Percentiles rank a stretch among this genome's conserved stretches.
Conservation (phyloP, 2,888 invertebrate genomes). For the Cataglyphis livida region DNA sequence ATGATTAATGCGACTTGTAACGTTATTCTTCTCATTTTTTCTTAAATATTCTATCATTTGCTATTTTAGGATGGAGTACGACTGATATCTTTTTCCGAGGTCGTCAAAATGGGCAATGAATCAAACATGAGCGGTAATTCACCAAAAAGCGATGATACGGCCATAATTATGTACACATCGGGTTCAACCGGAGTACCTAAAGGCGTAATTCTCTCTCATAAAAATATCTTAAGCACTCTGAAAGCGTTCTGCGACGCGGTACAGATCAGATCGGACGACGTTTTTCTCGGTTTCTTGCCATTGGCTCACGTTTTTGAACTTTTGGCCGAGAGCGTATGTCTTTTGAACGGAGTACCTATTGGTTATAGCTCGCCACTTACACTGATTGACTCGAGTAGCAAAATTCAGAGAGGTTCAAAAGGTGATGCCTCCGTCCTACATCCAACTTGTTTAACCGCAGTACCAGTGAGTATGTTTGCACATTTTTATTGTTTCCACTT, state of each 20-base stretch:
- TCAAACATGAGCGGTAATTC: constrained; percentile 84
- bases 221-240: constrained; percentile 93
- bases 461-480: constrained; percentile 90
- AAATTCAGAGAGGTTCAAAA: constrained; percentile 97
- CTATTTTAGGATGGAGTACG: constrained; percentile 87
- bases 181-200: constrained; percentile 98
- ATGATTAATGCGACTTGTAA: not conserved
- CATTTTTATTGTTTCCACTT: not conserved
- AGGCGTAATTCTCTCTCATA: constrained; percentile 94
- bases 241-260: constrained; percentile 93
- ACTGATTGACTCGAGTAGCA: constrained; percentile 96
- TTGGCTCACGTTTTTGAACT: constrained; percentile 99
- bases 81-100: constrained; percentile 91
- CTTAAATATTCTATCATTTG: not conserved
- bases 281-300: constrained; percentile 98
- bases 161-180: constrained; percentile 99
- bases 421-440: constrained; percentile 97
- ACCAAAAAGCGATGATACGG: constrained; percentile 92
- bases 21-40: not conserved
- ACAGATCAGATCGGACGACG: constrained; percentile 90
- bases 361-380: constrained; percentile 99
- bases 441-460: constrained; percentile 98
- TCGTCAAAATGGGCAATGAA: constrained; percentile 87
- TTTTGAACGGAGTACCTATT: constrained; percentile 95
- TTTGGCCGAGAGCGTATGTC: constrained; percentile 94